A percentile compares a stretch with the other conserved stretches of the same genome.
Evolutionary conservation across 30 jellyfish, hydroid and myxozoan genomes (phyloP).

Genomic region (Phacellophora camtschatica): DNA sequence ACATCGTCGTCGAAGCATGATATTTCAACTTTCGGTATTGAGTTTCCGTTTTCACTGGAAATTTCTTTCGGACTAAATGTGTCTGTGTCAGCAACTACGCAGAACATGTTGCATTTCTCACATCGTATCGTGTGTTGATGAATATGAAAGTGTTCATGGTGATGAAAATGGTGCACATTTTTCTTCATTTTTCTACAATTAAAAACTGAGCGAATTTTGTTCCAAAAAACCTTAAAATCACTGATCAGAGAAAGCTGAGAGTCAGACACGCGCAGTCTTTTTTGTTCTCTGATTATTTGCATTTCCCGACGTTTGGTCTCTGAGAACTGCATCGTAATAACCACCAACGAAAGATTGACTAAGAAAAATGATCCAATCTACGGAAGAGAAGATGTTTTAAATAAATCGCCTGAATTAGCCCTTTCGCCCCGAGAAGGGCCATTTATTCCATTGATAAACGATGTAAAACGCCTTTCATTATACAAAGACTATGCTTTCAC

Average conservation of each 20-base stretch:
- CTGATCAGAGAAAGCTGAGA: conserved; percentile 79
- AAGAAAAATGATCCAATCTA: conserved; percentile 95
- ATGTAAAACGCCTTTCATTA: too few relatives aligned
- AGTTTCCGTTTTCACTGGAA: conserved; percentile 41
- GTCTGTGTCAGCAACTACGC: conserved; percentile 46
- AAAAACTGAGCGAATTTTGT: background rate
- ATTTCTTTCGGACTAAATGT: conserved; percentile 56
- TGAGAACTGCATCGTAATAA: conserved; percentile 93
- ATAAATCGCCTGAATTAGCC: too few relatives aligned
- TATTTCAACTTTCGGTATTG: conserved; percentile 76
- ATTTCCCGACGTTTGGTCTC: conserved; percentile 91
- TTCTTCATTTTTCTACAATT: conserved; percentile 41
- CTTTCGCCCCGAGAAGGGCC: too few relatives aligned
- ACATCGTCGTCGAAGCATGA: conserved; percentile 71
- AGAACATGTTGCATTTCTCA: conserved; percentile 77
- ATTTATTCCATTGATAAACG: too few relatives aligned
- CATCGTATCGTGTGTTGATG: conserved; percentile 75
- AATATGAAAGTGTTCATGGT: conserved; percentile 83
- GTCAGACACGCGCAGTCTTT: conserved; percentile 10
- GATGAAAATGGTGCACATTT: conserved; percentile 85
- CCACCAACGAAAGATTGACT: conserved; percentile 88
- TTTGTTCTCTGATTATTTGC: conserved; percentile 78
- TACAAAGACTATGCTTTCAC: too few relatives aligned
- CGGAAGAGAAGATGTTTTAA: background rate
- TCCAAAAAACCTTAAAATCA: conserved; percentile 68